Evolutionary conservation across 2,797 vertebrate species (phyloP).

Genomic region (Acanthornis magna): DNA sequence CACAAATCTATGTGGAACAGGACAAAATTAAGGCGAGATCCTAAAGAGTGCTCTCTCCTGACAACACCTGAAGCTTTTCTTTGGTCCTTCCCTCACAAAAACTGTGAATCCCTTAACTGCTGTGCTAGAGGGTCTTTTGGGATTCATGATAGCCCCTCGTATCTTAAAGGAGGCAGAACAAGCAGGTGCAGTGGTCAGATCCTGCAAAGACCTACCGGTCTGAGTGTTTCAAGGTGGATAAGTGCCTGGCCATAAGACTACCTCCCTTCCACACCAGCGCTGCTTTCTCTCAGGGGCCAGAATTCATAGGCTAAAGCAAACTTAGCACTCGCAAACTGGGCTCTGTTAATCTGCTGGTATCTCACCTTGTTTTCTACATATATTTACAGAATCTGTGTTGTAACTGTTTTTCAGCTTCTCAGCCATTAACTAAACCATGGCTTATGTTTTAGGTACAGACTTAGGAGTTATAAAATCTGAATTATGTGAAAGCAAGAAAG

Average conservation of each 20-base stretch:
- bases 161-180: not conserved
- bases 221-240: fast-evolving
- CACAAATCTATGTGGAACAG: not conserved
- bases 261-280: not conserved
- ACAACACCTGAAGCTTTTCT: not conserved
- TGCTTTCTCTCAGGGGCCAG: not conserved
- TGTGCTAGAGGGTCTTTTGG: not conserved
- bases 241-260: fast-evolving
- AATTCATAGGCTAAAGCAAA: not conserved
- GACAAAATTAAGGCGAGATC: fast-evolving
- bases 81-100: not conserved
- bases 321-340: fast-evolving
- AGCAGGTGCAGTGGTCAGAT: fast-evolving
- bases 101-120: not conserved
- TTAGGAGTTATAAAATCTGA: not conserved
- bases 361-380: fast-evolving
- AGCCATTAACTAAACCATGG: not conserved
- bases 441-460: not conserved
- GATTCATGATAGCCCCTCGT: fast-evolving
- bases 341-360: not conserved
- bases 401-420: not conserved
- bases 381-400: not conserved
- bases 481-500: not conserved
- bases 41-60: not conserved
- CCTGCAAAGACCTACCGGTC: fast-evolving